A percentile compares a stretch with the other conserved stretches of the same genome.
phyloP scores from a whole-genome alignment of 53 echinoderm and acorn worm genomes.

The Mesocentrotus franciscanus region DNA sequence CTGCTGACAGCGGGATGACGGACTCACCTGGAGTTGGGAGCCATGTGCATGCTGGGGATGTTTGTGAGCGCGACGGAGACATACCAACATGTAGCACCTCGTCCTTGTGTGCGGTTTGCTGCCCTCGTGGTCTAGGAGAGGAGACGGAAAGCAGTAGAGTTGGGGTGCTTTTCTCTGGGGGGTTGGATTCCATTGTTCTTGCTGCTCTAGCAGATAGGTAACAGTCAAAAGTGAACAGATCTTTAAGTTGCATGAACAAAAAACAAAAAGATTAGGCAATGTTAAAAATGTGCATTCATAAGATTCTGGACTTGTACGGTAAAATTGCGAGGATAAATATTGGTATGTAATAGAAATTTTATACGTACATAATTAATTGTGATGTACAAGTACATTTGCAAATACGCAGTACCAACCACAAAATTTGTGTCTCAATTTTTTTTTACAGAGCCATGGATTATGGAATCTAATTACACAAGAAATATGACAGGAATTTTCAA shows the following conservation, averaged over 20 bases:
- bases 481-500: background rate
- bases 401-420: background rate
- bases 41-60: background rate
- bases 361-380: background rate
- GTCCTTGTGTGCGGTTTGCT: slow-evolving; percentile 21
- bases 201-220: slow-evolving; percentile 93
- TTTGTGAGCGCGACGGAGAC: background rate
- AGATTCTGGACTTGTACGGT: no score
- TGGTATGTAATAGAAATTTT: background rate
- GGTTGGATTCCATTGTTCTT: slow-evolving; percentile 92
- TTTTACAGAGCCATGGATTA: background rate
- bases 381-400: background rate
- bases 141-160: slow-evolving; percentile 64
- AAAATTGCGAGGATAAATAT: background rate
- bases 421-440: background rate
- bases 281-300: no score
- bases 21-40: background rate
- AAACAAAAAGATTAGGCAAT: no score
- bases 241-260: background rate
- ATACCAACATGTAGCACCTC: background rate
- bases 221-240: background rate
- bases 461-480: no score
- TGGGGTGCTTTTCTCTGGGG: slow-evolving; percentile 95
- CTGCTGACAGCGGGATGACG: background rate
- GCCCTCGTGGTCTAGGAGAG: slow-evolving; percentile 24